Conservation (phyloP, 1,140 invertebrate genomes). For the Drosophila oshimai region DNA sequence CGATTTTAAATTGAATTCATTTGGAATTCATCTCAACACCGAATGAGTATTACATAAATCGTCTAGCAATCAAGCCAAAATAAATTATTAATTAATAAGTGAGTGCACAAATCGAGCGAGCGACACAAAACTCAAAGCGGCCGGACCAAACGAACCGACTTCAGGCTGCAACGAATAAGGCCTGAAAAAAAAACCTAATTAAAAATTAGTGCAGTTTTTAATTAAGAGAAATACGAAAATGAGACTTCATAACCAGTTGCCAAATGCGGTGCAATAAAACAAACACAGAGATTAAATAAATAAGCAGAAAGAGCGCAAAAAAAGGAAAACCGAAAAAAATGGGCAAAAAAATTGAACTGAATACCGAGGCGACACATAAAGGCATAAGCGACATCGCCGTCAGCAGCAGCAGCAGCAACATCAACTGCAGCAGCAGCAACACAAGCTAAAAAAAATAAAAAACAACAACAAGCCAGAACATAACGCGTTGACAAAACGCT, state of each 20-base stretch:
- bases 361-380: conserved; percentile 74
- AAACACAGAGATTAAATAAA: conserved; percentile 43
- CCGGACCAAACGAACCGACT: conserved; percentile 5
- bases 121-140: background rate
- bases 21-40: background rate
- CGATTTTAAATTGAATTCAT: conserved; percentile 18
- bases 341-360: conserved; percentile 70
- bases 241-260: conserved; percentile 80
- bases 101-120: conserved; percentile 24
- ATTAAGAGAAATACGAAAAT: conserved; percentile 76
- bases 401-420: conserved; percentile 7
- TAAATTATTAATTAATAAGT: conserved; percentile 48
- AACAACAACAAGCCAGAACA: conserved; percentile 52
- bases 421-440: conserved; percentile 3
- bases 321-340: conserved; percentile 35
- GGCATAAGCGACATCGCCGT: conserved; percentile 58
- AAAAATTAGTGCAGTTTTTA: conserved; percentile 78
- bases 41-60: conserved; percentile 26
- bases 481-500: conserved; percentile 73
- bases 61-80: conserved; percentile 22
- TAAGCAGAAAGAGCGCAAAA: conserved; percentile 25
- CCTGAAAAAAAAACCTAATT: conserved; percentile 60
- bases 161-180: conserved; percentile 10
- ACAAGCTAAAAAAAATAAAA: conserved; percentile 6
- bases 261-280: conserved; percentile 60